A percentile compares a stretch with the other conserved stretches of the same genome.
phyloP scores from a whole-genome alignment of 1,140 invertebrate species.

The Nasonia longicornis region DNA sequence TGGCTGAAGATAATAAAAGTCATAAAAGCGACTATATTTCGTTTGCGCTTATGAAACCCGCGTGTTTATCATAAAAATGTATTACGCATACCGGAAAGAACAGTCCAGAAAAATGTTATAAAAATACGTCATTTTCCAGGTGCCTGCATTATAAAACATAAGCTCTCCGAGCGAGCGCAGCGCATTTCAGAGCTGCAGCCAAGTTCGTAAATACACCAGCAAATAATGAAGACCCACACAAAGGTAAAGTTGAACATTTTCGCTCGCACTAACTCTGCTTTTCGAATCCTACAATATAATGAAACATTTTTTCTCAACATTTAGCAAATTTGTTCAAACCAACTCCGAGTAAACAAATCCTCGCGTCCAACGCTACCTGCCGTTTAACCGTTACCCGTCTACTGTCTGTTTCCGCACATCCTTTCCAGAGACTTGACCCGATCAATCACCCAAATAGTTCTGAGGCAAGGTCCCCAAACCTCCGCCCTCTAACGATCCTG shows the following conservation, averaged over 20 bases:
- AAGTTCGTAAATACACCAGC: not conserved
- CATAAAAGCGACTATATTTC: not conserved
- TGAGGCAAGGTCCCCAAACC: not conserved
- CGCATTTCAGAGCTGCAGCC: not conserved
- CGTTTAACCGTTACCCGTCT: no score
- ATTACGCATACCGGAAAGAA: not conserved
- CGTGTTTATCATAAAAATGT: slow-evolving; percentile 5
- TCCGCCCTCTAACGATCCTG: not conserved
- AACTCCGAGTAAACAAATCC: no score
- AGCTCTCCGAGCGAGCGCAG: not conserved
- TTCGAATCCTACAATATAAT: not conserved
- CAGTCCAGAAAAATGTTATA: slow-evolving; percentile 14
- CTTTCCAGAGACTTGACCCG: no score
- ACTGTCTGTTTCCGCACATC: no score
- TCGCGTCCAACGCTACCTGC: no score
- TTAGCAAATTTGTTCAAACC: no score
- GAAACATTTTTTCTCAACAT: not conserved
- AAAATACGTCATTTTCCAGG: slow-evolving; percentile 8
- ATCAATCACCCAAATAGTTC: not conserved
- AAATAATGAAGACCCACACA: not conserved
- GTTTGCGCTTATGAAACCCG: not conserved
- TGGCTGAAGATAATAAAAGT: not conserved
- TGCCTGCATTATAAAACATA: not conserved
- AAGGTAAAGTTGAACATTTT: not conserved
- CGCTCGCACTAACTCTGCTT: not conserved